Evolutionary conservation across 1,140 invertebrate species (phyloP), one percentile per base, ranked within the genome.

Genomic region (Lepidurus couesii): DNA sequence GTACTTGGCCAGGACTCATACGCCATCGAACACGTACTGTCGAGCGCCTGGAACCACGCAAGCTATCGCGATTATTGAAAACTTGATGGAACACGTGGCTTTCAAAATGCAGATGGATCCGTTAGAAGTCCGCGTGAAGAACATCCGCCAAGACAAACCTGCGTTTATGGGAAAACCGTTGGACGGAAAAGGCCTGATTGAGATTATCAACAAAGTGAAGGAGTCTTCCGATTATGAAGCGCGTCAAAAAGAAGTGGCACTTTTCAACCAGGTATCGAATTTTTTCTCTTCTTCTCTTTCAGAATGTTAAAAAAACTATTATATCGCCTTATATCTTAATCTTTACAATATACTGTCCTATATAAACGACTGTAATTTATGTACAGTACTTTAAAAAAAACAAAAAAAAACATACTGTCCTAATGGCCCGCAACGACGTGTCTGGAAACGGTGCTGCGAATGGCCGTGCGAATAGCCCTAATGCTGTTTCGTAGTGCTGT

Each of bases 1-100:
- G 3, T 87, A 85, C 44, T 86, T 87, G 75, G 87, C 88, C 0
- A 84, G 84, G 74, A 91, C 91, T 0, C 90, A 92, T 80, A 86
- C 88, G 2, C 85, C 90, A 0, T 85, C 86, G 0, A 91, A 91
- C 79, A 90, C 90, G 0, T 90, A 85, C 42, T 86, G 85, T 76
- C 82, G 89, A 82, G 88, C 89, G 11, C 91, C 91, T 75, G 91
- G 90, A 43, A 87, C 88, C 0, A 84, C 89, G 3, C 91, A 93
- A 85, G 89, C 84, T 43, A 84, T 91, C 21, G 88, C 87, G 10
- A 86, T 91, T 82, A 89, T 90, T 34, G 95, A 96, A 84, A 88
- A 87, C 73, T 89, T 96, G 8, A 92, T 97, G 88, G 93, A 96
- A 81, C 91, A 93, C 82, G 91, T 95, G 79, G 89, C 92, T 1